Percentiles rank a stretch among this genome's conserved stretches.
Conservation (phyloP, 2,888 invertebrate species). For the Euphydryas editha region DNA sequence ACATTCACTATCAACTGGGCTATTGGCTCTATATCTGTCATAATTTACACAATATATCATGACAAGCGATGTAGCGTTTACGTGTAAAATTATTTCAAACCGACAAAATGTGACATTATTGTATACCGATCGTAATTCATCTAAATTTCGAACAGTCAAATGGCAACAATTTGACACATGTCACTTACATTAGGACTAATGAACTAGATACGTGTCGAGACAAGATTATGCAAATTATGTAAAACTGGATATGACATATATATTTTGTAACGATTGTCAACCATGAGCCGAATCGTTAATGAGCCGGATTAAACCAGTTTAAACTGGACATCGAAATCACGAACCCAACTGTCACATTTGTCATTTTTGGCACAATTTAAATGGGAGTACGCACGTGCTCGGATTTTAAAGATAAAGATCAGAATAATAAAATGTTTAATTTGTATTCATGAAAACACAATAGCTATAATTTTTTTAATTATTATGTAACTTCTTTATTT, state of each 20-base stretch:
- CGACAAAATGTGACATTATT: no score
- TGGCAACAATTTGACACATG: neutral
- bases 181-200: slow-evolving; percentile 1
- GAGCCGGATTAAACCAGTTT: slow-evolving; percentile 40
- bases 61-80: no score
- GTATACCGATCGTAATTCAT: neutral
- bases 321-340: slow-evolving; percentile 40
- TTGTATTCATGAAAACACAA: slow-evolving; percentile 5
- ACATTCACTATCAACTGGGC: no score
- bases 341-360: slow-evolving; percentile 39
- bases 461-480: neutral
- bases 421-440: slow-evolving; percentile 5
- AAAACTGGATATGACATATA: slow-evolving; percentile 23
- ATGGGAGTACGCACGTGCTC: slow-evolving; percentile 34
- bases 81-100: no score
- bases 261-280: slow-evolving; percentile 39
- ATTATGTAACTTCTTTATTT: neutral
- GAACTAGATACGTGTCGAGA: slow-evolving; percentile 1
- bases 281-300: slow-evolving; percentile 46
- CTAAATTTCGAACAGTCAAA: neutral
- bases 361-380: slow-evolving; percentile 41
- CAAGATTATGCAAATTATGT: slow-evolving; percentile 12
- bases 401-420: slow-evolving; percentile 19
- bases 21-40: no score
- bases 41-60: no score